A percentile compares a stretch with the other conserved stretches of the same genome.
These are phyloP conservation scores for Eufriesea mexicana DNA, from an alignment of 1,140 invertebrate species.

Conservation along the genomic window DNA sequence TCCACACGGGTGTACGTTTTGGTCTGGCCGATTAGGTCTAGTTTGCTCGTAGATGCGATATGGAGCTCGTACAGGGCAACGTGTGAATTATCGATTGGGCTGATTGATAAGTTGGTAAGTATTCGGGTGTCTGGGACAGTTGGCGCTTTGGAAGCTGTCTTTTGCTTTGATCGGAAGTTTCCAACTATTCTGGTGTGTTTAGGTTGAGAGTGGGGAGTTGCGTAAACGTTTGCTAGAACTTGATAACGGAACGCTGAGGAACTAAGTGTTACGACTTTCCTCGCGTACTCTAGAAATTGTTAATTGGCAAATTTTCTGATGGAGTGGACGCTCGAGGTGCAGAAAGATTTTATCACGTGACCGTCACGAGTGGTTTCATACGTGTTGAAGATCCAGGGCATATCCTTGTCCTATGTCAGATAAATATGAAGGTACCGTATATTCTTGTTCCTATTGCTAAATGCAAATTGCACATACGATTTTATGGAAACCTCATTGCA, in stretches of 20 bases:
- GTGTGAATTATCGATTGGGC: not conserved
- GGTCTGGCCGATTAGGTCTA: not conserved
- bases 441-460: too few relatives aligned
- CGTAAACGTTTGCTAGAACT: not conserved
- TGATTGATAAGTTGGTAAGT: not conserved
- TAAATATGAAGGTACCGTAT: too few relatives aligned
- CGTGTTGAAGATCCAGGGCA: too few relatives aligned
- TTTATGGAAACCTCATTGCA: too few relatives aligned
- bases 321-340: too few relatives aligned
- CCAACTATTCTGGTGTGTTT: not conserved
- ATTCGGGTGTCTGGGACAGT: not conserved
- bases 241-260: conserved; percentile 1
- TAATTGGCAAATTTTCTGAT: not conserved
- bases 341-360: too few relatives aligned
- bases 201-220: not conserved
- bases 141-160: not conserved
- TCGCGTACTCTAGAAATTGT: not conserved
- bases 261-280: not conserved
- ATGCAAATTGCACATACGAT: too few relatives aligned
- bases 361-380: too few relatives aligned
- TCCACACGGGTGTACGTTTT: not conserved
- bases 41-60: not conserved
- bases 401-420: too few relatives aligned
- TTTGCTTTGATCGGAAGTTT: not conserved
- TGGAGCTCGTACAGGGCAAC: not conserved